These are phyloP conservation scores for Zaprionus camerounensis DNA, from an alignment of 1,140 invertebrate species.

Conservation along the genomic window DNA sequence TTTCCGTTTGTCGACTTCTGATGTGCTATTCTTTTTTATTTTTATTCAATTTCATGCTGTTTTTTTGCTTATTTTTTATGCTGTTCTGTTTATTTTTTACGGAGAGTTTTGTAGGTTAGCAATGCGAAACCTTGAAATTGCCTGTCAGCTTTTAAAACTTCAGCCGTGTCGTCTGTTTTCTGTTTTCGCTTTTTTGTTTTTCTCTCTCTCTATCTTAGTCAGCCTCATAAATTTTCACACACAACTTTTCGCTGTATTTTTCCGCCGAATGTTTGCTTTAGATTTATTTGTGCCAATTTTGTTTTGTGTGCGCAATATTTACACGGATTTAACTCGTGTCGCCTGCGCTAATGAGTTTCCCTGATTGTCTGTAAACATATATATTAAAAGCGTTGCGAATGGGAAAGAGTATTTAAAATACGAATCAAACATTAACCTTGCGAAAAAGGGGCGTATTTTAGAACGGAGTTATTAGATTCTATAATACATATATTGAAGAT, in stretches of 20 bases:
- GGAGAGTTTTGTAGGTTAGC: constrained; percentile 70
- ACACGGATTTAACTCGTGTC: constrained; percentile 23
- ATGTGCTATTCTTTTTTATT: constrained; percentile 40
- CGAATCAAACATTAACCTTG: background rate
- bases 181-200: constrained; percentile 23
- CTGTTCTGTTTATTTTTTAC: constrained; percentile 74
- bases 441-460: background rate
- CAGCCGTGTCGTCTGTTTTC: constrained; percentile 7
- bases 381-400: constrained; percentile 18
- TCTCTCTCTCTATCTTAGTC: constrained; percentile 32
- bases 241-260: constrained; percentile 16
- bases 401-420: background rate
- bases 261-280: constrained; percentile 16
- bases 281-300: constrained; percentile 40
- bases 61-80: constrained; percentile 40
- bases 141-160: constrained; percentile 47
- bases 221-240: constrained; percentile 41
- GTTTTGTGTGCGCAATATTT: constrained; percentile 32
- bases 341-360: constrained; percentile 26
- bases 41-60: constrained; percentile 39
- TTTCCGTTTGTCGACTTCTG: constrained; percentile 48
- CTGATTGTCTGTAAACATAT: constrained; percentile 25
- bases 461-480: background rate
- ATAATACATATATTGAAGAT: background rate
- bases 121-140: constrained; percentile 64